These are phyloP conservation scores for Odontophorus gujanensis DNA, from an alignment of 2,113 vertebrate species.

Conservation along the genomic window DNA sequence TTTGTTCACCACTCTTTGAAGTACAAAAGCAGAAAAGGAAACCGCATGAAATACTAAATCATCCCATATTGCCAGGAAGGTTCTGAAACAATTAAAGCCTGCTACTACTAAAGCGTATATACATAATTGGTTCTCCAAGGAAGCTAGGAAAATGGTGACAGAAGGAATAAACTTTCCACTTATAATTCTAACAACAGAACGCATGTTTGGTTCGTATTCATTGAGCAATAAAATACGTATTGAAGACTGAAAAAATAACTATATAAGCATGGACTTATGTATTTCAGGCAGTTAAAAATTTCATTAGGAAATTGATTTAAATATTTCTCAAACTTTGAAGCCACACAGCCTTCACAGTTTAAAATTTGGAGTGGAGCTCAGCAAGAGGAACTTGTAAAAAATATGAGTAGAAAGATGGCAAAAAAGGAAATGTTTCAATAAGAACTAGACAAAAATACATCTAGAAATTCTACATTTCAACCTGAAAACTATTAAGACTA, in stretches of 20 bases:
- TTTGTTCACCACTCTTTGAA: constrained; percentile 30
- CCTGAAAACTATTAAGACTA: not conserved
- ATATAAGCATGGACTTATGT: not conserved
- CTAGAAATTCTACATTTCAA: not conserved
- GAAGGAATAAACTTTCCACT: not conserved
- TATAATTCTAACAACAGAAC: not conserved
- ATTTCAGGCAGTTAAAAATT: not conserved
- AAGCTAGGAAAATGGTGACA: not conserved
- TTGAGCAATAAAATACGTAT: not conserved
- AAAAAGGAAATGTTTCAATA: not conserved
- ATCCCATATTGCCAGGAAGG: not conserved
- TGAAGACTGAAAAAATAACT: not conserved
- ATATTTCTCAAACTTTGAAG: not conserved
- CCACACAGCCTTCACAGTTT: not conserved
- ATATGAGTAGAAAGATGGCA: not conserved
- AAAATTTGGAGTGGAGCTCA: not conserved
- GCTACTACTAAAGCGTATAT: not conserved
- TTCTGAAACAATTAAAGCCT: constrained; percentile 21
- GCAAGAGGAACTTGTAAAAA: not conserved
- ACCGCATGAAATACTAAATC: constrained; percentile 18
- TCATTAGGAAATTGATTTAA: not conserved
- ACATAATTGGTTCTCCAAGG: not conserved
- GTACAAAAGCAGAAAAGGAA: constrained; percentile 21
- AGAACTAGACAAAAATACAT: not conserved
- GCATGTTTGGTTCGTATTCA: not conserved